Base-by-base conservation (phyloP, 2,797 vertebrate genomes). In the Brachyalestes nurse region DNA sequence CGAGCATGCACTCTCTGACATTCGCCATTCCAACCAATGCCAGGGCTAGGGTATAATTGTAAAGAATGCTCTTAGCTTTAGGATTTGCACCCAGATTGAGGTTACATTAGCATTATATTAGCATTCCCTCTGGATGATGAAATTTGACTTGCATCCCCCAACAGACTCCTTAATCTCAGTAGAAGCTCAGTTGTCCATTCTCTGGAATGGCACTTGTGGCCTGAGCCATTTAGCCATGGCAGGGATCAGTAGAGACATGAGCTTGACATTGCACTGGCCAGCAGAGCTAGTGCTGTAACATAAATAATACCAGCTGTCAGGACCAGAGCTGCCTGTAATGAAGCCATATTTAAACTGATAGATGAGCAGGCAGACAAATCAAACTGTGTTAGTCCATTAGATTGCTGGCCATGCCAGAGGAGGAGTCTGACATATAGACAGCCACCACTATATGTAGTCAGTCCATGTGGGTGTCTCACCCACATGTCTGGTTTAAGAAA, bases 241-340 rank as follows among this genome's bases (percentile, higher is more conserved):
- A 8, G 23, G 75, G 72, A 84, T 86, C 83, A 84, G 77, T 72
- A 70, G 70, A 78, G 64, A 81, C 70, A 77, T 64, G 72, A 65
- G 60, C 79, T 53, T 70, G 72, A 84, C 74, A 82, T 73, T 60
- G 61, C 67, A 21, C 55, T 77, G 57, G 58, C 61, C 82, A 64
- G 81, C 47, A 17, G 62, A 66, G 55, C 71, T 53, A 69, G 40
- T 10, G 1, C 40, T 4, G 21, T 57, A 78, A 71, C 78, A 85
- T 87, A 85, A 87, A 86, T 84, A 81, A 84, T 77, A 45, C 17
- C 14, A 53, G 14, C 80, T 80, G 83, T 64, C 79, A 79, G 77
- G 49, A 71, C 47, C 34, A 66, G 49, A 49, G 61, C 34, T 66
- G 62, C 47, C 74, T 66, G 17, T 77, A 88, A 85, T 82, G 53